Percentiles rank a stretch among this genome's conserved stretches.
These are phyloP conservation scores for Papilio xuthus DNA, from an alignment of 1,140 invertebrate genomes.

Conservation along the genomic window DNA sequence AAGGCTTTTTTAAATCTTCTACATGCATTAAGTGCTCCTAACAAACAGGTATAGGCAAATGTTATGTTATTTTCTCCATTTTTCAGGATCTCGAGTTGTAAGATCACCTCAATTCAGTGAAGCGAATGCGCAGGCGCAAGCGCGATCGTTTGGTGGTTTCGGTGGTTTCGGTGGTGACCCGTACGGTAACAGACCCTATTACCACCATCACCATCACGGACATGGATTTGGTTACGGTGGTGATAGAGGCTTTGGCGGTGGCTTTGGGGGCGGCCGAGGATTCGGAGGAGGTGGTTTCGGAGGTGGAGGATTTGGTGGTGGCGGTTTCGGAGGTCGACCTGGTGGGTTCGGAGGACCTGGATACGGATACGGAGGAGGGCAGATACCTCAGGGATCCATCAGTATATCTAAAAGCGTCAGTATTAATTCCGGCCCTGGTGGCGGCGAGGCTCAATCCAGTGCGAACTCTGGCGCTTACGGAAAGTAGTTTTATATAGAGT, in stretches of 20 bases:
- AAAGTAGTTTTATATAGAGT: background rate
- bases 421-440: constrained; percentile 4
- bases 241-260: background rate
- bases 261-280: background rate
- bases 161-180: constrained; percentile 31
- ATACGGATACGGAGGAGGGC: background rate
- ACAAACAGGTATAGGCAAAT: background rate
- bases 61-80: background rate
- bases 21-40: background rate
- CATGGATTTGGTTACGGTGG: constrained; percentile 36
- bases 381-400: constrained; percentile 16
- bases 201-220: constrained; percentile 31
- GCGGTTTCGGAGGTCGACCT: background rate
- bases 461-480: constrained; percentile 5
- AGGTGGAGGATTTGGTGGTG: background rate
- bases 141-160: constrained; percentile 41
- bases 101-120: constrained; percentile 51
- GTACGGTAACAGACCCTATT: background rate
- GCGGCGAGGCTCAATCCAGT: constrained; percentile 20
- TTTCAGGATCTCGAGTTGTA: constrained; percentile 43
- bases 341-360: constrained; percentile 15
- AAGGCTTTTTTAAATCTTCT: background rate
- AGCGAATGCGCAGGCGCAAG: constrained; percentile 45
- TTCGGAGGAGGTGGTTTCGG: background rate
- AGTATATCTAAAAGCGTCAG: constrained; percentile 11